Conservation (phyloP, 2,888 invertebrate species). For the Autographa gamma region DNA sequence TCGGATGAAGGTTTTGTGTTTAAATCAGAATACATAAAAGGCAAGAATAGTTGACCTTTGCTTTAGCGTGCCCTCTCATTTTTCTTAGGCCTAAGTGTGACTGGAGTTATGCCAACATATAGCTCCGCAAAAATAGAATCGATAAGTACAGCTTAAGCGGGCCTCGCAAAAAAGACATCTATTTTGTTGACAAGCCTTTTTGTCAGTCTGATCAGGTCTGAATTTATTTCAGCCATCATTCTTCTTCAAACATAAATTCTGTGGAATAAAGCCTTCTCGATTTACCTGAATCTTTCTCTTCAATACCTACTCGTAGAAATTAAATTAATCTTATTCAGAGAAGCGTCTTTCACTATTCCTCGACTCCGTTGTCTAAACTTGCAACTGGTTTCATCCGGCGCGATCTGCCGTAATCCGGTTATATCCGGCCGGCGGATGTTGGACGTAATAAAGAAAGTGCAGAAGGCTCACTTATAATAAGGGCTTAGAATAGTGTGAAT, state of each 20-base stretch:
- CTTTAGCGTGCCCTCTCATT: not conserved
- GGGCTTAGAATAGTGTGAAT: not conserved
- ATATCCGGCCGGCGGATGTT: slow-evolving; percentile 67
- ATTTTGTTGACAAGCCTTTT: slow-evolving; percentile 4
- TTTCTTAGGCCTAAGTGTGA: not conserved
- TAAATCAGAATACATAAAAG: not conserved
- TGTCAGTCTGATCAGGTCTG: not conserved
- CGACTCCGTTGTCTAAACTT: slow-evolving; percentile 46
- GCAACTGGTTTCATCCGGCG: slow-evolving; percentile 52
- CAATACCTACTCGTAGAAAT: slow-evolving; percentile 39
- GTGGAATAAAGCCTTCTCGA: not conserved
- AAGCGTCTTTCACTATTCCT: slow-evolving; percentile 46
- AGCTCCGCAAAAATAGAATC: slow-evolving; percentile 1
- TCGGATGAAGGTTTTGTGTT: not conserved
- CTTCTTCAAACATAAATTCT: not conserved
- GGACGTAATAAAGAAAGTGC: slow-evolving; percentile 16
- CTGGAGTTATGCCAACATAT: not conserved
- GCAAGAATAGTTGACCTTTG: not conserved
- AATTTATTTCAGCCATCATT: slow-evolving; percentile 3
- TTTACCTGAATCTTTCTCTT: slow-evolving; percentile 25
- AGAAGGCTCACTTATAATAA: slow-evolving; percentile 21
- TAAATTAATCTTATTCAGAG: slow-evolving; percentile 43
- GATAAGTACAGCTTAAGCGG: slow-evolving; percentile 1
- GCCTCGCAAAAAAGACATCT: not conserved
- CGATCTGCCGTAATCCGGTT: slow-evolving; percentile 63